Percentiles rank a stretch among this genome's conserved stretches.
Evolutionary conservation across 2,888 invertebrate species (phyloP).

Genomic region (Polydrusus tereticollis): DNA sequence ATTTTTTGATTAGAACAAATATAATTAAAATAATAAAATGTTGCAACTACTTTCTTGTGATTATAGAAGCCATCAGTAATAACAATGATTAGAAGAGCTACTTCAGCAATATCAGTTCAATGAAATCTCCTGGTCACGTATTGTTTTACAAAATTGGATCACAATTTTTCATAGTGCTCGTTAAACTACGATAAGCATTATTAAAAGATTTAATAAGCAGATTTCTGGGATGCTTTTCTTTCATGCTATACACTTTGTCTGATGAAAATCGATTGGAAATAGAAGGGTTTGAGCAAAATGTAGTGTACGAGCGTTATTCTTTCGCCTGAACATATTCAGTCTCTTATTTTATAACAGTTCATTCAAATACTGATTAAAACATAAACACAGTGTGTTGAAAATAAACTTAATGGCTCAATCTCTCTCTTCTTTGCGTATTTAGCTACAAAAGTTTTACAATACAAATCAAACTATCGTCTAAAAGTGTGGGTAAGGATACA

Average conservation of each 20-base stretch:
- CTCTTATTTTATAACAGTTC: slow-evolving; percentile 1
- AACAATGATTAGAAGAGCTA: slow-evolving; percentile 30
- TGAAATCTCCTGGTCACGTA: slow-evolving; percentile 35
- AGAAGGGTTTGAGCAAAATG: background rate
- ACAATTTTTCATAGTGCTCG: slow-evolving; percentile 21
- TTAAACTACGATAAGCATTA: slow-evolving; percentile 31
- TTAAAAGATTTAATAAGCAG: slow-evolving; percentile 37
- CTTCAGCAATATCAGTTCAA: slow-evolving; percentile 29
- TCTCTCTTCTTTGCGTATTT: too few species aligned
- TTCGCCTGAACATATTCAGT: slow-evolving; percentile 11
- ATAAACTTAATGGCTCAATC: too few species aligned
- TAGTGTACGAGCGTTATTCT: slow-evolving; percentile 20
- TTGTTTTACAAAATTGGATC: slow-evolving; percentile 38
- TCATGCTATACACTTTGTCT: slow-evolving; percentile 18
- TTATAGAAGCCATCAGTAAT: slow-evolving; percentile 22
- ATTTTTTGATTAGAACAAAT: slow-evolving; percentile 13
- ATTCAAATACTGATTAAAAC: background rate
- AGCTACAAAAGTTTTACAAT: too few species aligned
- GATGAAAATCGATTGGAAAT: slow-evolving; percentile 27
- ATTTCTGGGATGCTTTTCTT: slow-evolving; percentile 17
- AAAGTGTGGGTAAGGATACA: too few species aligned
- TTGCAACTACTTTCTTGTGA: slow-evolving; percentile 23
- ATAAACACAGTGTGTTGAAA: too few species aligned
- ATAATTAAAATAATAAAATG: slow-evolving; percentile 19
- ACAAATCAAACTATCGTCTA: too few species aligned